Evolutionary conservation across 1,140 invertebrate species (phyloP).

Genomic region (Zaprionus vittiger): DNA sequence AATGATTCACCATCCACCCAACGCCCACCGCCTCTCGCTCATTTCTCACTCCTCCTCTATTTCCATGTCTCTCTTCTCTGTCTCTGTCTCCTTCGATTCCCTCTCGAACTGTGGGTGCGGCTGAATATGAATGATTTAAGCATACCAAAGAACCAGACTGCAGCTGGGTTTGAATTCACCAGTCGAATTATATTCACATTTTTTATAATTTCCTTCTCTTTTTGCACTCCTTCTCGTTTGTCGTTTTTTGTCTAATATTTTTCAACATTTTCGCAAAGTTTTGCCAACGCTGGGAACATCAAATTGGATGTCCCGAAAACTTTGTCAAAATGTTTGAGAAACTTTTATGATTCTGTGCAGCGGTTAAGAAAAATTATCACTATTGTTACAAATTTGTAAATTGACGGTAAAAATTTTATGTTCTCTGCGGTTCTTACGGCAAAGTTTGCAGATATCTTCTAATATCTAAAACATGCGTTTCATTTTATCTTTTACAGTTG

Average conservation of each 20-base stretch:
- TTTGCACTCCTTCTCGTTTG: slow-evolving; percentile 14
- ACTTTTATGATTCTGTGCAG: slow-evolving; percentile 46
- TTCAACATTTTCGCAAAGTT: slow-evolving; percentile 60
- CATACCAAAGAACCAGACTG: slow-evolving; percentile 29
- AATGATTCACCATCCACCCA: slow-evolving; percentile 29
- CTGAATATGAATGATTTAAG: slow-evolving; percentile 66
- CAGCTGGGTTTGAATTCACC: slow-evolving; percentile 41
- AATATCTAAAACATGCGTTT: neutral
- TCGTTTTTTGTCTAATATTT: slow-evolving; percentile 48
- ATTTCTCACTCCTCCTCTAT: neutral
- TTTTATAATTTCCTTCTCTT: slow-evolving; percentile 25
- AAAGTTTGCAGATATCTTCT: neutral
- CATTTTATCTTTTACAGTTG: neutral
- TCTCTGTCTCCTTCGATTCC: neutral
- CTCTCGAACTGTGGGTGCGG: slow-evolving; percentile 17
- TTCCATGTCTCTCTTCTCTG: neutral
- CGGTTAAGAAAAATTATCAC: slow-evolving; percentile 72
- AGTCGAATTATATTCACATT: slow-evolving; percentile 66
- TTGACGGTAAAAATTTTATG: slow-evolving; percentile 51
- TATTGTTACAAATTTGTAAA: slow-evolving; percentile 75
- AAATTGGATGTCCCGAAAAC: slow-evolving; percentile 55
- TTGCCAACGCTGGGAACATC: slow-evolving; percentile 31
- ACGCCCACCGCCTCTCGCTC: neutral
- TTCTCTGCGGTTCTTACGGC: slow-evolving; percentile 2
- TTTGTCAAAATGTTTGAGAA: slow-evolving; percentile 75